Conservation (phyloP, 2,888 invertebrate species). For the Aphodius sticticus region DNA sequence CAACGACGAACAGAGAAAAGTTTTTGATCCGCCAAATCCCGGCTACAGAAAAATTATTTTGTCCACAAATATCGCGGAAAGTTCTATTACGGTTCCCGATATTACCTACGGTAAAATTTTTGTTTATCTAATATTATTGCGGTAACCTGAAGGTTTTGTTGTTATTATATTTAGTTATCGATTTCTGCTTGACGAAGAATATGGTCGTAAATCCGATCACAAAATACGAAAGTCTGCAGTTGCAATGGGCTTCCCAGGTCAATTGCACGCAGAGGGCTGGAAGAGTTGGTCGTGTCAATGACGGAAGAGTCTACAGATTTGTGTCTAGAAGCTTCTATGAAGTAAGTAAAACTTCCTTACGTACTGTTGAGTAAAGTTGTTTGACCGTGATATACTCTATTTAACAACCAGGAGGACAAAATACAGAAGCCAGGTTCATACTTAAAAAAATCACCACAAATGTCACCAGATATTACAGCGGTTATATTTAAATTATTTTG, state of each 20-base stretch:
- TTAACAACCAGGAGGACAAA: too few species aligned
- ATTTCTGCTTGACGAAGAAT: slow-evolving; percentile 91
- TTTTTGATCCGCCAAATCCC: slow-evolving; percentile 68
- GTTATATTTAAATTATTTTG: too few species aligned
- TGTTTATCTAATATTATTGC: background rate
- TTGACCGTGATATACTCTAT: too few species aligned
- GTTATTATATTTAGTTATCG: slow-evolving; percentile 75
- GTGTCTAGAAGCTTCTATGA: slow-evolving; percentile 73
- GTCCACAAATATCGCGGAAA: slow-evolving; percentile 92
- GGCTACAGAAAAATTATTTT: slow-evolving; percentile 84
- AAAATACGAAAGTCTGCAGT: slow-evolving; percentile 79
- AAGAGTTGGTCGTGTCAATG: slow-evolving; percentile 86
- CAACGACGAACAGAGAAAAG: slow-evolving; percentile 69
- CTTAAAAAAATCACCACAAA: too few species aligned
- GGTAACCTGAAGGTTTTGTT: background rate
- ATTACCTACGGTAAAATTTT: slow-evolving; percentile 74
- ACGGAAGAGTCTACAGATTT: slow-evolving; percentile 86
- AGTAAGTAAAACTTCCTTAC: slow-evolving; percentile 52
- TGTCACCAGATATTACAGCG: too few species aligned
- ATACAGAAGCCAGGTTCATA: too few species aligned
- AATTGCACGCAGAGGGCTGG: slow-evolving; percentile 92
- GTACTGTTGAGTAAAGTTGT: slow-evolving; percentile 4
- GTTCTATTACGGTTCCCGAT: slow-evolving; percentile 90
- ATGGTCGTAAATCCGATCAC: slow-evolving; percentile 78
- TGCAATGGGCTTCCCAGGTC: slow-evolving; percentile 89